Conservation (phyloP, 1,140 invertebrate genomes). For the Sarcophaga bullata region DNA sequence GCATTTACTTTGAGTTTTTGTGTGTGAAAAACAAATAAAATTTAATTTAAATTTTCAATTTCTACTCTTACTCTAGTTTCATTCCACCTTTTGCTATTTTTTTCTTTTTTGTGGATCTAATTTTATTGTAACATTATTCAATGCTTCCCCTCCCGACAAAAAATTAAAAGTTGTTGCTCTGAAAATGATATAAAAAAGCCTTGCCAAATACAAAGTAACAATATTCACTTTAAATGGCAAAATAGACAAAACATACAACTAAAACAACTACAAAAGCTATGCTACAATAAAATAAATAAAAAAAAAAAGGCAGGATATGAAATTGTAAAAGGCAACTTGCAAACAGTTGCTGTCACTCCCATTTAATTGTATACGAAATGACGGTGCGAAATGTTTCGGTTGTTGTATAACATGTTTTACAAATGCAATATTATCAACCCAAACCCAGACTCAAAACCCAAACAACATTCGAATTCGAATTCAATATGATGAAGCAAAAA, state of each 20-base stretch:
- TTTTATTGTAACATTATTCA: too few relatives aligned
- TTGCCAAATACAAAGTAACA: neutral
- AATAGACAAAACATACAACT: constrained; percentile 1
- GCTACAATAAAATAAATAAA: too few relatives aligned
- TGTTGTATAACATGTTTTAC: constrained; percentile 1
- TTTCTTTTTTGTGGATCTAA: too few relatives aligned
- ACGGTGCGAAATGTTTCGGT: neutral
- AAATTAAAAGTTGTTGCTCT: too few relatives aligned
- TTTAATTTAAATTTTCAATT: constrained; percentile 35
- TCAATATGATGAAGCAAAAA: too few relatives aligned
- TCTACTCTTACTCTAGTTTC: neutral
- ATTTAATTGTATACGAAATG: constrained; percentile 15
- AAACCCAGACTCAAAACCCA: neutral
- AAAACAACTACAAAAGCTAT: neutral
- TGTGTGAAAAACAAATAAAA: constrained; percentile 35
- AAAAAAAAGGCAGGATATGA: neutral
- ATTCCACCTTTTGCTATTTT: too few relatives aligned
- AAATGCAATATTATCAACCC: constrained; percentile 24
- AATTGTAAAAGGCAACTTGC: constrained; percentile 14
- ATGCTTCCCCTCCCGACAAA: neutral
- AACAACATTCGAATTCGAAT: too few relatives aligned
- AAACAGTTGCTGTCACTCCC: neutral
- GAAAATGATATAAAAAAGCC: too few relatives aligned
- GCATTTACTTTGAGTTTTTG: constrained; percentile 24
- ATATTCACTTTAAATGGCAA: neutral